phyloP scores from a whole-genome alignment of 1,140 invertebrate species.

The Drosophila simulans region DNA sequence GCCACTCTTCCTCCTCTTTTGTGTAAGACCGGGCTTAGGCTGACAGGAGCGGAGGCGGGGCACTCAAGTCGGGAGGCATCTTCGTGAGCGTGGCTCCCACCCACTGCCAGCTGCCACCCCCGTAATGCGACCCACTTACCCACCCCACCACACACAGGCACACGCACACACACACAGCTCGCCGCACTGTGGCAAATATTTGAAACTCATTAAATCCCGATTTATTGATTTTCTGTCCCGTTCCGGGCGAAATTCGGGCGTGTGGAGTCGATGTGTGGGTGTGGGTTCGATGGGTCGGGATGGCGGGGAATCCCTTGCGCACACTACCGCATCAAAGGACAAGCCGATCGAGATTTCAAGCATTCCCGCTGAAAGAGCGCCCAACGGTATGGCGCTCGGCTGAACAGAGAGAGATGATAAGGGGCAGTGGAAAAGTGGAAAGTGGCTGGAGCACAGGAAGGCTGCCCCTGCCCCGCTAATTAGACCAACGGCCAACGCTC shows the following conservation, averaged over 20 bases:
- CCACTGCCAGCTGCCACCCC: conserved; percentile 15
- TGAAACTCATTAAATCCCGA: conserved; percentile 76
- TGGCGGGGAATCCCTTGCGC: background rate
- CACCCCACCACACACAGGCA: background rate
- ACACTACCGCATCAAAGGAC: conserved; percentile 6
- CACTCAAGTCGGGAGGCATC: conserved; percentile 33
- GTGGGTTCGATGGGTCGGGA: background rate
- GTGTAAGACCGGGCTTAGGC: conserved; percentile 26
- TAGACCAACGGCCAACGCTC: conserved; percentile 12
- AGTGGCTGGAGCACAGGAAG: conserved; percentile 12
- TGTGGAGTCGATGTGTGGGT: background rate
- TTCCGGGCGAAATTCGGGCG: conserved; percentile 30
- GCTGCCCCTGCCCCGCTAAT: conserved; percentile 1
- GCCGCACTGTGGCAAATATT: conserved; percentile 56
- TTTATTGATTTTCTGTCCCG: conserved; percentile 77
- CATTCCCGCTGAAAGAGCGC: conserved; percentile 6
- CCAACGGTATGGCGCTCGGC: conserved; percentile 14
- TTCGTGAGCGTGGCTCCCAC: conserved; percentile 20
- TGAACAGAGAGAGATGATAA: too few relatives aligned
- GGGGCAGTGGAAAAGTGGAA: background rate
- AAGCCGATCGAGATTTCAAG: background rate
- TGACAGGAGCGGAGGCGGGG: conserved; percentile 8
- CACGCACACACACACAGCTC: background rate
- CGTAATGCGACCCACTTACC: conserved; percentile 21
- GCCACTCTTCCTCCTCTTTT: background rate